These are phyloP conservation scores for Itoplectis maculator DNA, from an alignment of 2,888 invertebrate genomes.

Conservation along the genomic window DNA sequence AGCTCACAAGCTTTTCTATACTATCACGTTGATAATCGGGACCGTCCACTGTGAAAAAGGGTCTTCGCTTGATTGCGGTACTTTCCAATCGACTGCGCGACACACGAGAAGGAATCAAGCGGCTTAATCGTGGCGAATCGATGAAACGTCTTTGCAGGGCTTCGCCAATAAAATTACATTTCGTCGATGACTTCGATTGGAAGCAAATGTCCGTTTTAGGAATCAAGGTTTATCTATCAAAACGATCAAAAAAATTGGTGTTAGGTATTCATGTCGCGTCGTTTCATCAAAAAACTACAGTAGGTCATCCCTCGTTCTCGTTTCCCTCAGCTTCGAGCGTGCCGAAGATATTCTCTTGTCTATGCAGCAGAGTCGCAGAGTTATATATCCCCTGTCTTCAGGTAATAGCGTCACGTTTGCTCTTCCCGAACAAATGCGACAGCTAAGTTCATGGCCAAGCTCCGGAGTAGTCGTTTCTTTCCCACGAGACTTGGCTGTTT, in stretches of 20 bases:
- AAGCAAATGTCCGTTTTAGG: neutral
- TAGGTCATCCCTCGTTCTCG: constrained; percentile 1
- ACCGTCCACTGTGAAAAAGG: constrained; percentile 10
- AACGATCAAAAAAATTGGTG: too few species aligned
- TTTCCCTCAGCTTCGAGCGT: neutral
- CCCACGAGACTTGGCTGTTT: neutral
- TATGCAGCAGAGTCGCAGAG: neutral
- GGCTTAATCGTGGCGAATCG: constrained; percentile 3
- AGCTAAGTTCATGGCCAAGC: neutral
- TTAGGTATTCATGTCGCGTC: neutral
- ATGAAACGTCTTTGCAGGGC: neutral
- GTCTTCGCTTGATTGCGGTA: constrained; percentile 51
- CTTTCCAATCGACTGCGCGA: constrained; percentile 43
- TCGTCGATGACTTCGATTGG: neutral
- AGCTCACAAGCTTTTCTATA: constrained; percentile 17
- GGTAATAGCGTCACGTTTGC: neutral
- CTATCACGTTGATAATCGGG: constrained; percentile 28
- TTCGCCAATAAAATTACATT: neutral
- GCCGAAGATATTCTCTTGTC: neutral
- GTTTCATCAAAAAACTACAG: neutral
- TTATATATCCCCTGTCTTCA: neutral
- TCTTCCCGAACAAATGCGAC: neutral
- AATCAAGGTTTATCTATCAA: too few species aligned
- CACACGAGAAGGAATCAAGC: constrained; percentile 23
- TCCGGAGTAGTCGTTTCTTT: neutral